Conservation (phyloP, 2,888 invertebrate species). For the Timema cristinae region DNA sequence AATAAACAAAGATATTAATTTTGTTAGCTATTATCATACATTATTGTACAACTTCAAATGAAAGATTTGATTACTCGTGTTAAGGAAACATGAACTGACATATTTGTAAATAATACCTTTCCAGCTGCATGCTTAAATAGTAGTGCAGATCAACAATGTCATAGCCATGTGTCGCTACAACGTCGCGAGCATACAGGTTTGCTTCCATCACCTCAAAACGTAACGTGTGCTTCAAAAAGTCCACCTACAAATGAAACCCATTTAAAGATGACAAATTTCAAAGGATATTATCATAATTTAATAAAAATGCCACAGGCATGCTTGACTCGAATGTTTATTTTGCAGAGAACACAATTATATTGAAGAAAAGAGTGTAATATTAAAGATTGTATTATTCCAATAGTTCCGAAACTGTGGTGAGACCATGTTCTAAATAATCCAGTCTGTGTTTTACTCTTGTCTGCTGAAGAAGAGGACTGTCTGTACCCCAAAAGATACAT, state of each 20-base stretch:
- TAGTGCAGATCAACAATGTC: constrained; percentile 51
- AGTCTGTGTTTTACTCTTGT: no score
- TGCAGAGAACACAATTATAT: no score
- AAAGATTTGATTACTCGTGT: background rate
- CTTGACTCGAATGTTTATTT: no score
- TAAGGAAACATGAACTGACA: background rate
- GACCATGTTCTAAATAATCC: no score
- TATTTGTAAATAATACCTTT: constrained; percentile 35
- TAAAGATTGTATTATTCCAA: no score
- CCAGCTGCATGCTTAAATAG: constrained; percentile 45
- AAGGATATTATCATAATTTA: no score
- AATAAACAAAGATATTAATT: background rate
- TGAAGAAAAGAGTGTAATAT: no score
- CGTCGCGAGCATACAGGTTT: constrained; percentile 46
- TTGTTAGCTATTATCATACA: background rate
- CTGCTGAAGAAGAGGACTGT: no score
- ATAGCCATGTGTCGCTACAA: constrained; percentile 42
- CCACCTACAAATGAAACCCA: constrained; percentile 37
- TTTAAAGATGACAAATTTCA: no score
- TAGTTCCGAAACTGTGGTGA: no score
- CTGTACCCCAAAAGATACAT: no score
- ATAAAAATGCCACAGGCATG: no score
- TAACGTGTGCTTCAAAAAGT: constrained; percentile 44
- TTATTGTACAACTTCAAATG: background rate
- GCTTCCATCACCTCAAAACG: constrained; percentile 50